Evolutionary conservation across 2,797 vertebrate species (phyloP).

Genomic region (Loriculus beryllinus): DNA sequence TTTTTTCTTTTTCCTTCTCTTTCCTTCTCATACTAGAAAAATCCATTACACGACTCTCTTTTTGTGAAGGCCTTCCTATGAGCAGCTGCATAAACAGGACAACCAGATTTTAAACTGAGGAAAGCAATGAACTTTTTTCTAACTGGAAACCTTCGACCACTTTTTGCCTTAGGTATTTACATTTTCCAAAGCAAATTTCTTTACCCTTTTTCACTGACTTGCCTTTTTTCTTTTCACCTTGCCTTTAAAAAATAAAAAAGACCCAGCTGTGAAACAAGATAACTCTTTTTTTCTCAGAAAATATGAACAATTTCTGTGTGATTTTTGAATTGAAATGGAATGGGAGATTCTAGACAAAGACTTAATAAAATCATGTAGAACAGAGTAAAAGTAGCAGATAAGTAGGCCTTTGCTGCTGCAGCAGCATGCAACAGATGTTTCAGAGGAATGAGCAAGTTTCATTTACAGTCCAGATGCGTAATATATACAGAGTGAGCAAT

Average conservation of each 20-base stretch:
- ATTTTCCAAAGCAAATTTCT: not conserved
- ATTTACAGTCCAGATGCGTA: conserved; percentile 57
- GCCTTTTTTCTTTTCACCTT: not conserved
- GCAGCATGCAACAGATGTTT: conserved; percentile 44
- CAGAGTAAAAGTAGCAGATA: not conserved
- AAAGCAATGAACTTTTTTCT: not conserved
- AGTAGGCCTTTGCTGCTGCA: not conserved
- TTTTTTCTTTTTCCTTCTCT: not conserved
- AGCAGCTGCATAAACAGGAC: not conserved
- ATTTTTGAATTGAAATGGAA: not conserved
- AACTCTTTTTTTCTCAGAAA: not conserved
- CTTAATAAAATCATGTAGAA: not conserved
- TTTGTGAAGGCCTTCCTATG: not conserved
- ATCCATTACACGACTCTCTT: not conserved
- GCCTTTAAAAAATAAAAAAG: not conserved
- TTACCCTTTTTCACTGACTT: not conserved
- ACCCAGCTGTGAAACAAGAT: not conserved
- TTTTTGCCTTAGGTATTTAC: not conserved
- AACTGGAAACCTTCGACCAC: not conserved
- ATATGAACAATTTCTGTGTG: not conserved
- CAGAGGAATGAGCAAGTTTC: conserved; percentile 50
- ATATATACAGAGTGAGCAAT: conserved; percentile 50
- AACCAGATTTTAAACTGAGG: not conserved
- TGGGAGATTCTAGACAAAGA: not conserved
- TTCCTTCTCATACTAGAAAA: not conserved